phyloP scores from a whole-genome alignment of 2,113 vertebrate species.

The Tragelaphus buxtoni region DNA sequence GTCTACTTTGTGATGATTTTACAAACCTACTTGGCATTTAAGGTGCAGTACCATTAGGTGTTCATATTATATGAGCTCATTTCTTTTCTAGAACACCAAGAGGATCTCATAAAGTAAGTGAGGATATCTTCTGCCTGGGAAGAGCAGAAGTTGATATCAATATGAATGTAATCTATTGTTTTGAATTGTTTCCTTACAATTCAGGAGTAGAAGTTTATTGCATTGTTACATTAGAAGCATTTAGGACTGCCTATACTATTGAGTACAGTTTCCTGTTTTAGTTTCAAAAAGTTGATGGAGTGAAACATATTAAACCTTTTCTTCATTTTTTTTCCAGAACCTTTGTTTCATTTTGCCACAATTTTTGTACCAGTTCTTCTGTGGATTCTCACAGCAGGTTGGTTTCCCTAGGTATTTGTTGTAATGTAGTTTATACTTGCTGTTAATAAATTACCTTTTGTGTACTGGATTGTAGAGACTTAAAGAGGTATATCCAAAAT shows the following conservation, averaged over 20 bases:
- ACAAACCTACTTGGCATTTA: not conserved
- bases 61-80: not conserved
- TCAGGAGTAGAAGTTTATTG: not conserved
- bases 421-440: not conserved
- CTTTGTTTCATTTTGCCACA: slow-evolving; percentile 99
- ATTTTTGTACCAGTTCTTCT: slow-evolving; percentile 99
- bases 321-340: slow-evolving; percentile 85
- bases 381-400: slow-evolving; percentile 99
- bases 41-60: not conserved
- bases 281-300: not conserved
- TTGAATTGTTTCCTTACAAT: not conserved
- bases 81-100: slow-evolving; percentile 25
- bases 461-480: not conserved
- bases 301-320: slow-evolving; percentile 35
- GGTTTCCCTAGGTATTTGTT: slow-evolving; percentile 62
- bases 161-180: slow-evolving; percentile 17
- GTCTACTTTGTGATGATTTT: slow-evolving; percentile 3
- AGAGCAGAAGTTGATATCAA: not conserved
- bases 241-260: not conserved
- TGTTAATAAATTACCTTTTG: not conserved
- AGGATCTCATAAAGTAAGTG: slow-evolving; percentile 6
- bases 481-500: not conserved
- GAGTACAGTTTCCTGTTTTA: not conserved
- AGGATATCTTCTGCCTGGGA: not conserved
- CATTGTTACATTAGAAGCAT: slow-evolving; percentile 10